Evolutionary conservation across 2,888 invertebrate genomes (phyloP), one percentile per base, ranked within the genome.

Genomic region (Psylliodes chrysocephalus): DNA sequence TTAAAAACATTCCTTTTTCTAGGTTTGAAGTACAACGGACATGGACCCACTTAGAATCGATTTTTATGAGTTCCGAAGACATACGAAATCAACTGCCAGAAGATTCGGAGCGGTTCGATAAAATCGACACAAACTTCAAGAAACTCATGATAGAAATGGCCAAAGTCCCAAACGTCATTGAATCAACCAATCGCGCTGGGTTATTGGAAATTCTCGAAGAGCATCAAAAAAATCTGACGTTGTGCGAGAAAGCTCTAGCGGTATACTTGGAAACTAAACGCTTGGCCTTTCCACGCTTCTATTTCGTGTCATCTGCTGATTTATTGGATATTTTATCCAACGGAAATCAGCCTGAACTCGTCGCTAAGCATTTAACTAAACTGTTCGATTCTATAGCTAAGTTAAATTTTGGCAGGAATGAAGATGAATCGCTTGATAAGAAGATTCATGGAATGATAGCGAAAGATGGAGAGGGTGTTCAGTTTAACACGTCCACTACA

Each of bases 51-150:
- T 87, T 98, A 66, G 97, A 98, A 84, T 96, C 96, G 75, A 98
- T 98, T 79, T 98, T 98, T 81, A 96, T 97, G 90, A 96, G 96
- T 71, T 96, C 97, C 0, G 96, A 98, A 81, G 98, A 98, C 82
- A 98, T 98, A 73, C 87, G 96, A 63, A 93, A 92, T 77, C 96
- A 98, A 81, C 84, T 98, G 56, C 97, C 98, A 1, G 92, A 94
- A 70, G 98, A 98, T 83, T 95, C 97, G 0, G 90, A 91, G 56
- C 86, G 97, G 78, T 98, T 98, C 82, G 94, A 96, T 83, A 88
- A 89, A 71, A 94, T 97, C 72, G 97, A 98, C 81, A 84, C 86
- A 8, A 93, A 95, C 77, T 98, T 98, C 81, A 96, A 95, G 83
- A 90, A 87, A 75, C 84, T 94, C 74, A 91, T 93, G 53, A 84